Conservation (phyloP, 2,797 vertebrate genomes). For the Danio albolineatus region DNA sequence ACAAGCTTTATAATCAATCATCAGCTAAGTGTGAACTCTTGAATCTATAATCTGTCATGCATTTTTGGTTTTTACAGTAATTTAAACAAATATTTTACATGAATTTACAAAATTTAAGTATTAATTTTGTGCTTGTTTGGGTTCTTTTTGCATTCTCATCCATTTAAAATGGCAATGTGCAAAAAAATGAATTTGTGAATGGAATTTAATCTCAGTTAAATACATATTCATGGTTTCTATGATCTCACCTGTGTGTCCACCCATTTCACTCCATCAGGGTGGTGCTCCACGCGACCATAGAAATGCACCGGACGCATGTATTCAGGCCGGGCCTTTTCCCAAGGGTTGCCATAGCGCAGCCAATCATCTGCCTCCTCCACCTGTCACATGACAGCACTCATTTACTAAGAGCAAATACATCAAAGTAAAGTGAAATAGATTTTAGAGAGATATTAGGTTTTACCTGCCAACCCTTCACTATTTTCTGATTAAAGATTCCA, state of each 20-base stretch:
- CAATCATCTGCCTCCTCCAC: constrained; percentile 93
- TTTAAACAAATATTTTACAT: no score
- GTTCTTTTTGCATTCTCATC: no score
- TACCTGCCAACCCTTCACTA: constrained; percentile 87
- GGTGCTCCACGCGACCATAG: constrained; percentile 87
- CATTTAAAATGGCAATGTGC: no score
- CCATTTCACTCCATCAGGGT: constrained; percentile 85
- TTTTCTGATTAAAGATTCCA: constrained; percentile 93
- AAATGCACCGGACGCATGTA: constrained; percentile 90
- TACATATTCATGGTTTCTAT: background rate
- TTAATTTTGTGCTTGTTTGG: no score
- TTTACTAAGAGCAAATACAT: background rate
- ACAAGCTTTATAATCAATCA: no score
- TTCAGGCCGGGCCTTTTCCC: constrained; percentile 93
- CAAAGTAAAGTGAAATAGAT: background rate
- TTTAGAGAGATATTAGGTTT: constrained; percentile 1
- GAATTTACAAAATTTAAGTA: background rate
- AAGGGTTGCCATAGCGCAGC: constrained; percentile 93
- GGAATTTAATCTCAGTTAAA: background rate
- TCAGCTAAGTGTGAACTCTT: no score
- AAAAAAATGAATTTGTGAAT: no score
- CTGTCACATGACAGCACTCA: constrained; percentile 67
- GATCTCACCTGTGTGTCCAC: constrained; percentile 88
- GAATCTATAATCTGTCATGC: no score
- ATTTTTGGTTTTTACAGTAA: no score